A percentile compares a stretch with the other conserved stretches of the same genome.
Evolutionary conservation across 2,113 vertebrate species (phyloP).

Genomic region (Henicopernis longicauda): DNA sequence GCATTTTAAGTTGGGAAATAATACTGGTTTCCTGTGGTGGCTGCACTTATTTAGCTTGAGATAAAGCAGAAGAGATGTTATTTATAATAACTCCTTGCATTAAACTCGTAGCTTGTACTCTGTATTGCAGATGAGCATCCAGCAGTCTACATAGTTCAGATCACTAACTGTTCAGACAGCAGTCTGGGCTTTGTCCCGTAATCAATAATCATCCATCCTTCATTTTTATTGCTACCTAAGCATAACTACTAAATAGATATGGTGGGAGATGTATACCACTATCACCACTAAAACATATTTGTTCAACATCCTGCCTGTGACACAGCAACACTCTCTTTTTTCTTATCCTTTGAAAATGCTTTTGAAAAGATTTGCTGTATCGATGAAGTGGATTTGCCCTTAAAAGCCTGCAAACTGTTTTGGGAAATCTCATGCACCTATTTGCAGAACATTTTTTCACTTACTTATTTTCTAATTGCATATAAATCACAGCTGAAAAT

Average conservation of each 20-base stretch:
- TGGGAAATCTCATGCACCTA: neutral
- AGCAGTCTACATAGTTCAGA: neutral
- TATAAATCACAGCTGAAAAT: neutral
- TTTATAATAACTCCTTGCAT: constrained; percentile 37
- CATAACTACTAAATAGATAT: neutral
- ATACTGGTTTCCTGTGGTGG: neutral
- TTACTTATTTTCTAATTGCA: neutral
- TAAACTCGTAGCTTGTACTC: neutral
- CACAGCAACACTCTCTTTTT: neutral
- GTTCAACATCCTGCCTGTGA: neutral
- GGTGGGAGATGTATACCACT: neutral
- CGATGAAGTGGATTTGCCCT: neutral
- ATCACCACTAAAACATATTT: neutral
- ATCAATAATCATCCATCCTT: constrained; percentile 40
- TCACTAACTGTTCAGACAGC: constrained; percentile 16
- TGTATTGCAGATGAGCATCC: neutral
- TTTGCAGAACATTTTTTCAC: neutral
- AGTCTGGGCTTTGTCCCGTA: constrained; percentile 21
- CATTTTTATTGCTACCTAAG: constrained; percentile 44
- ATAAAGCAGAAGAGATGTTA: neutral
- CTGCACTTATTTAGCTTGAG: neutral
- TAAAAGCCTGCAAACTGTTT: neutral
- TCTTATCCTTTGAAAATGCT: neutral
- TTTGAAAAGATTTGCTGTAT: neutral
- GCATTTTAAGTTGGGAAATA: neutral